These are phyloP conservation scores for Sinohyriopsis cumingii DNA, from an alignment of 2,888 invertebrate genomes.

Conservation along the genomic window DNA sequence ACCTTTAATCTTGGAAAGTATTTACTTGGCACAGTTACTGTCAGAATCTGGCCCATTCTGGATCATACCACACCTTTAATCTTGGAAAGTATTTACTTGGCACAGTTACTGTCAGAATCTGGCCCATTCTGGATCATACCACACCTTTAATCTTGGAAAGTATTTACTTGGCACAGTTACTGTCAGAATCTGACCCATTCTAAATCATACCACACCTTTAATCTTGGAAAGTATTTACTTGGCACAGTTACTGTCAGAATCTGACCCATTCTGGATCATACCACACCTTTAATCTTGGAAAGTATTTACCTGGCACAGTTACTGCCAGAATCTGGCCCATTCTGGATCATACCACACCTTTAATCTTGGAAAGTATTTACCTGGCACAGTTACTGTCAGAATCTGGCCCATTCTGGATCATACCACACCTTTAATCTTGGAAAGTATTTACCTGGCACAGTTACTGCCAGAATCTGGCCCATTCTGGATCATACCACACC, in stretches of 20 bases:
- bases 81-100: not conserved
- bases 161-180: too few species aligned
- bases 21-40: too few species aligned
- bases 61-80: not conserved
- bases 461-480: too few species aligned
- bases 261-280: not conserved
- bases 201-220: not conserved
- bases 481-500: not conserved
- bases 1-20: not conserved
- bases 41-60: too few species aligned
- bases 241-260: too few species aligned
- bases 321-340: too few species aligned
- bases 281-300: not conserved
- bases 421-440: not conserved
- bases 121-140: not conserved
- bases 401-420: too few species aligned
- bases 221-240: not conserved
- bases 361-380: not conserved
- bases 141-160: not conserved
- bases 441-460: too few species aligned
- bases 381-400: too few species aligned
- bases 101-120: too few species aligned
- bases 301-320: too few species aligned
- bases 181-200: too few species aligned
- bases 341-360: not conserved